These are phyloP conservation scores for Leptinotarsa tumamoca DNA, from an alignment of 2,888 invertebrate genomes.

Conservation along the genomic window DNA sequence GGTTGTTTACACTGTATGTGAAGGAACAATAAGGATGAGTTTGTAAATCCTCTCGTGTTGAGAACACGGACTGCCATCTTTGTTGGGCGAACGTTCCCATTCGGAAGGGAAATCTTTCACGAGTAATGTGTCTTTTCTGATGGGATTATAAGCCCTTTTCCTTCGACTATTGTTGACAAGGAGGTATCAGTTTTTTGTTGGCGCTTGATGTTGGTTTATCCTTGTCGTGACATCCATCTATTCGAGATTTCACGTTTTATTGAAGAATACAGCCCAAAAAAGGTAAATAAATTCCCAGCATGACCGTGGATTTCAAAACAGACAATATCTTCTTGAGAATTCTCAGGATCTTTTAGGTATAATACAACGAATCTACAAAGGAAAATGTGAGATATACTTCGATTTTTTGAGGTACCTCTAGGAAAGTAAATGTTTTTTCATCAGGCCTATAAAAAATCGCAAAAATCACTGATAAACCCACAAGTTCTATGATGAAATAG, in stretches of 20 bases:
- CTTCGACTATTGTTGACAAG: neutral
- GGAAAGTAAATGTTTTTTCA: no score
- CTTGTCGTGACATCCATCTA: neutral
- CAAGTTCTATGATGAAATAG: no score
- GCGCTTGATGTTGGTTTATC: neutral
- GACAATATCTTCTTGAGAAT: no score
- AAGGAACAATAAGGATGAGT: constrained; percentile 46
- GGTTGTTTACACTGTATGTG: constrained; percentile 42
- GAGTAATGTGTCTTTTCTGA: constrained; percentile 14
- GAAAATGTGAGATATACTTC: no score
- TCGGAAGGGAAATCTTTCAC: constrained; percentile 15
- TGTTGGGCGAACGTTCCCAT: constrained; percentile 6
- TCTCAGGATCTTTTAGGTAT: no score
- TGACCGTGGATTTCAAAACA: no score
- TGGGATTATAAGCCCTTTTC: constrained; percentile 19
- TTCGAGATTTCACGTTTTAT: neutral
- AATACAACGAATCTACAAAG: no score
- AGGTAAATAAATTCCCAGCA: no score
- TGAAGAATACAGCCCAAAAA: no score
- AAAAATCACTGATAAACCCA: no score
- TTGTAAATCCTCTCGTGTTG: constrained; percentile 34
- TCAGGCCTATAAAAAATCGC: no score
- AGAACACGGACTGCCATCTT: constrained; percentile 19
- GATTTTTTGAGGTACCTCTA: no score
- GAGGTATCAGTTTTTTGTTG: neutral